Conservation (phyloP, 2,888 invertebrate genomes). For the Bembecia ichneumoniformis region DNA sequence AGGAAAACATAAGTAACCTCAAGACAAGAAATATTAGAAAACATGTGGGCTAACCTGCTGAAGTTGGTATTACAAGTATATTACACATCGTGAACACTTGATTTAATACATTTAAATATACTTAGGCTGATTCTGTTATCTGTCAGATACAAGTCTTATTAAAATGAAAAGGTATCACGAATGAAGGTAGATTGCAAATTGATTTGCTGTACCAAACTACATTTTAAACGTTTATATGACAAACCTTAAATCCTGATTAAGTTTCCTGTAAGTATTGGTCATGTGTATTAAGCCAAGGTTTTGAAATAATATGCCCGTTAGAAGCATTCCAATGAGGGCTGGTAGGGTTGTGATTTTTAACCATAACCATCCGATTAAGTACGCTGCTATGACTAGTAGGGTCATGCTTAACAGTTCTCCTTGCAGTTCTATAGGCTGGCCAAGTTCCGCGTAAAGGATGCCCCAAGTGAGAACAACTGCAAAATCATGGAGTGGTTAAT, state of each 20-base stretch:
- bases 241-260: conserved; percentile 75
- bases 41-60: too few species aligned
- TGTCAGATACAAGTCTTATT: too few species aligned
- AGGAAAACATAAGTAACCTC: too few species aligned
- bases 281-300: conserved; percentile 75
- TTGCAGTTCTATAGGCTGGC: conserved; percentile 74
- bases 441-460: conserved; percentile 76
- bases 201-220: too few species aligned
- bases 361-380: conserved; percentile 79
- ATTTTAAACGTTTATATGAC: too few species aligned
- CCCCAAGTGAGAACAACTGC: conserved; percentile 78
- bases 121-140: too few species aligned
- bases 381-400: conserved; percentile 76
- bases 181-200: too few species aligned
- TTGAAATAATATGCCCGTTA: conserved; percentile 79
- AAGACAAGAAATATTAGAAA: too few species aligned
- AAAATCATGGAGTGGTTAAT: conserved; percentile 13
- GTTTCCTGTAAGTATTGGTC: conserved; percentile 73
- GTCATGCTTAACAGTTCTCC: conserved; percentile 79
- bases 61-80: too few species aligned
- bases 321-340: conserved; percentile 82
- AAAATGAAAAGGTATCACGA: too few species aligned
- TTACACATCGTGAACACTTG: too few species aligned
- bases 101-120: too few species aligned
- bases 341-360: conserved; percentile 79